phyloP scores from a whole-genome alignment of 2,888 invertebrate species.

The Drosophila ochracea region DNA sequence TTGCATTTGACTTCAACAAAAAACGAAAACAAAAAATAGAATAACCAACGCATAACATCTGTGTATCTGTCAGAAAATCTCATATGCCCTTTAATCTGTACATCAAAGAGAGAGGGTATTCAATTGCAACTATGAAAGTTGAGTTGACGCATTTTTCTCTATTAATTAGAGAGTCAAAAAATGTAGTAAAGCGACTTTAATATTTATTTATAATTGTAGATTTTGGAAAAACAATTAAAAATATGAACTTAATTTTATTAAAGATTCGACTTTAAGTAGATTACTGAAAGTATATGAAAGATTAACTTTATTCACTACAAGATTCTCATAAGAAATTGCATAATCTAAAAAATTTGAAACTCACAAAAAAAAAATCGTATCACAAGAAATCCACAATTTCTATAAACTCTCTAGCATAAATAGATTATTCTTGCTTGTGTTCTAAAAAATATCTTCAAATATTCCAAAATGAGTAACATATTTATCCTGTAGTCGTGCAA shows the following conservation, averaged over 20 bases:
- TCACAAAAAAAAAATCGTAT: neutral
- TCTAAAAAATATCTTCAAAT: neutral
- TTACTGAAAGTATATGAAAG: neutral
- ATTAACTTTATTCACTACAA: neutral
- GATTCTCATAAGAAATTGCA: neutral
- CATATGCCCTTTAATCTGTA: slow-evolving; percentile 24
- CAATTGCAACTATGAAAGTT: neutral
- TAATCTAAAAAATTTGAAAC: neutral
- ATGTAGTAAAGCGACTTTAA: neutral
- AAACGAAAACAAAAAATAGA: slow-evolving; percentile 11
- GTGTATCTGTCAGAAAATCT: slow-evolving; percentile 18
- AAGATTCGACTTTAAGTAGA: neutral
- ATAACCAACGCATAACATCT: slow-evolving; percentile 41
- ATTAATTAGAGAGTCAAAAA: neutral
- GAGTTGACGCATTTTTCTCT: neutral
- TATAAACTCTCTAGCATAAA: neutral
- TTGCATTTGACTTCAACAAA: slow-evolving; percentile 65
- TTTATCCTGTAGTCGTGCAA: slow-evolving; percentile 29
- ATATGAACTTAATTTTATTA: neutral
- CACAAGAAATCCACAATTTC: neutral
- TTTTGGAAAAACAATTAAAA: neutral
- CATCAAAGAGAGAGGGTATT: slow-evolving; percentile 10
- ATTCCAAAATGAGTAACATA: neutral
- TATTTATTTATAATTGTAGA: neutral
- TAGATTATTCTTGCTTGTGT: neutral